A percentile compares a stretch with the other conserved stretches of the same genome.
phyloP scores from a whole-genome alignment of 35 echinoderm and acorn worm species.

The Nesometra sesokonis region DNA sequence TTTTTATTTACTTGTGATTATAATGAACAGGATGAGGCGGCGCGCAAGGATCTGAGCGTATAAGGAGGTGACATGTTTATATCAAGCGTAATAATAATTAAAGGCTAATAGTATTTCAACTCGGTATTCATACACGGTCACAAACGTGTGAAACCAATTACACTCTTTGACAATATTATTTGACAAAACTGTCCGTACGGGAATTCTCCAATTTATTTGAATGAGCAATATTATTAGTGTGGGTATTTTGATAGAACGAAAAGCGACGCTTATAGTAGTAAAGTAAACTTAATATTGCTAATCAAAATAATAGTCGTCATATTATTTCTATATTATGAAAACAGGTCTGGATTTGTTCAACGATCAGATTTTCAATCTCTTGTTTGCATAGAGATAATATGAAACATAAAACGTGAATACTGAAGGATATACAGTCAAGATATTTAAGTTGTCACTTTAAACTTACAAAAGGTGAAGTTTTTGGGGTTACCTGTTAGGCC shows the following conservation, averaged over 20 bases:
- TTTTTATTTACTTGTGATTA: too few species aligned
- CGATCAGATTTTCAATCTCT: too few species aligned
- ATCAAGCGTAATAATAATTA: neutral
- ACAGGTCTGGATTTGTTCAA: too few species aligned
- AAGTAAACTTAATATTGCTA: neutral
- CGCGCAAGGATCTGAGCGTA: neutral
- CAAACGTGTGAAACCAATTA: neutral
- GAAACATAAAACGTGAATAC: too few species aligned
- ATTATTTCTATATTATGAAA: too few species aligned
- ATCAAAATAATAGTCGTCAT: neutral
- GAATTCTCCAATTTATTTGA: neutral
- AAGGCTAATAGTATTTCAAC: neutral
- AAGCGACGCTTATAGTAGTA: neutral
- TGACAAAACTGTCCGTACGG: neutral
- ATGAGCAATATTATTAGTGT: neutral
- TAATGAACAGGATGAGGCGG: neutral
- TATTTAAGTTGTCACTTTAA: too few species aligned
- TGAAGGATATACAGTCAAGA: too few species aligned
- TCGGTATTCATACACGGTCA: neutral
- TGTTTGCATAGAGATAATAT: too few species aligned
- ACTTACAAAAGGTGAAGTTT: too few species aligned
- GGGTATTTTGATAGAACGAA: neutral
- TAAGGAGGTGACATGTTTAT: neutral
- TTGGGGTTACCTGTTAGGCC: too few species aligned
- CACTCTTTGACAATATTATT: neutral